phyloP scores from a whole-genome alignment of 2,888 invertebrate genomes.

The Acleris holmiana region DNA sequence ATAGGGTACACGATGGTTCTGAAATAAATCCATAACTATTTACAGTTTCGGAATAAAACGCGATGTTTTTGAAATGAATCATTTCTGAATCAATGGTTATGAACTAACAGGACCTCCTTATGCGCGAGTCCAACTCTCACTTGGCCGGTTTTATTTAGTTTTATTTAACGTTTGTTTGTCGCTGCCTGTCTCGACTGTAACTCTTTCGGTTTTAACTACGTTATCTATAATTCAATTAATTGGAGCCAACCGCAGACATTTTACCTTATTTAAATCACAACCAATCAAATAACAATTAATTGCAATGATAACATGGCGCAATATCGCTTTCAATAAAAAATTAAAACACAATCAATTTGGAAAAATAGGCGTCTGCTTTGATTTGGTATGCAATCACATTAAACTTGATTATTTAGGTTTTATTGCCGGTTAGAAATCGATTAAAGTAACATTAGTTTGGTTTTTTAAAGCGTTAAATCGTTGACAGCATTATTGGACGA shows the following conservation, averaged over 20 bases:
- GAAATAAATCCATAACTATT: no score
- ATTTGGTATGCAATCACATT: conserved; percentile 30
- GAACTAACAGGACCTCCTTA: no score
- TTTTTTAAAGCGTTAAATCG: conserved; percentile 11
- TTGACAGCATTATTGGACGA: conserved; percentile 1
- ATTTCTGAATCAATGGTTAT: no score
- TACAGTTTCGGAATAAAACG: no score
- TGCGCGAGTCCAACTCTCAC: no score
- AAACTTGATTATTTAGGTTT: neutral
- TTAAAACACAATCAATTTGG: conserved; percentile 26
- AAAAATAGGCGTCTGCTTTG: conserved; percentile 14
- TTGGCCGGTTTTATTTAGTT: no score
- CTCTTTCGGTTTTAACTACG: no score
- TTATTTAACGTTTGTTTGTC: no score
- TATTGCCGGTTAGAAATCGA: neutral
- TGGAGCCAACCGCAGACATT: conserved; percentile 13
- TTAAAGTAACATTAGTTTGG: conserved; percentile 1
- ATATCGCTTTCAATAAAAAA: conserved; percentile 35
- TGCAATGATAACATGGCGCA: conserved; percentile 27
- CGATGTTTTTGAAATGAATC: no score
- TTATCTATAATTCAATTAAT: neutral
- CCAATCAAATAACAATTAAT: conserved; percentile 32
- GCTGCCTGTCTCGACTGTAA: no score
- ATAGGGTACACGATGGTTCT: no score
- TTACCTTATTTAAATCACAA: conserved; percentile 27